Evolutionary conservation across 2,888 invertebrate species (phyloP).

Genomic region (Pachycephus smyrnensis): DNA sequence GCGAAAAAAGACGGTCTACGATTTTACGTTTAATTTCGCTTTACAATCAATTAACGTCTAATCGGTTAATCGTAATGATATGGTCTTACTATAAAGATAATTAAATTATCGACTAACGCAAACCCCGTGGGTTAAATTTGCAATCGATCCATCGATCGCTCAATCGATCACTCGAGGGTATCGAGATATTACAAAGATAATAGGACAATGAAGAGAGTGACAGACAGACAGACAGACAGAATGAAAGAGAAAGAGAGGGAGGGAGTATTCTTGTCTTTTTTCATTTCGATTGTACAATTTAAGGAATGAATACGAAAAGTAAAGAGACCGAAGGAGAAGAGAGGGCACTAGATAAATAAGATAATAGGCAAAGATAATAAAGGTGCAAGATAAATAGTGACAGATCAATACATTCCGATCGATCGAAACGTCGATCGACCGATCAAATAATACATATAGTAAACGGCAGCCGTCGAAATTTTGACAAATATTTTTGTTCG

Average conservation of each 20-base stretch:
- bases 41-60: slow-evolving; percentile 53
- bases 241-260: not conserved
- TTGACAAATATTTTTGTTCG: not conserved
- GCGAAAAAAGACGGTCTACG: not conserved
- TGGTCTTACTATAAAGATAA: slow-evolving; percentile 55
- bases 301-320: not conserved
- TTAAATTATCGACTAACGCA: slow-evolving; percentile 47
- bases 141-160: slow-evolving; percentile 5
- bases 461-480: not conserved
- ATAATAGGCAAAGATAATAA: not conserved
- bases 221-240: not conserved
- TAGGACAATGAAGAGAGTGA: not conserved
- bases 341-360: not conserved
- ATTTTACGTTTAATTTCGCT: not conserved
- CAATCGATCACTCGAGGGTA: not conserved
- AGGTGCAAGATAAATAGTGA: not conserved
- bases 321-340: not conserved
- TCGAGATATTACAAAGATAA: not conserved
- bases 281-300: not conserved
- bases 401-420: not conserved
- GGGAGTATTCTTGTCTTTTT: not conserved
- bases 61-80: slow-evolving; percentile 56
- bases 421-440: not conserved
- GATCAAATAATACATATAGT: not conserved
- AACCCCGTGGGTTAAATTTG: not conserved